These are phyloP conservation scores for Bubalus kerabau DNA, from an alignment of 2,113 vertebrate species.

Conservation along the genomic window DNA sequence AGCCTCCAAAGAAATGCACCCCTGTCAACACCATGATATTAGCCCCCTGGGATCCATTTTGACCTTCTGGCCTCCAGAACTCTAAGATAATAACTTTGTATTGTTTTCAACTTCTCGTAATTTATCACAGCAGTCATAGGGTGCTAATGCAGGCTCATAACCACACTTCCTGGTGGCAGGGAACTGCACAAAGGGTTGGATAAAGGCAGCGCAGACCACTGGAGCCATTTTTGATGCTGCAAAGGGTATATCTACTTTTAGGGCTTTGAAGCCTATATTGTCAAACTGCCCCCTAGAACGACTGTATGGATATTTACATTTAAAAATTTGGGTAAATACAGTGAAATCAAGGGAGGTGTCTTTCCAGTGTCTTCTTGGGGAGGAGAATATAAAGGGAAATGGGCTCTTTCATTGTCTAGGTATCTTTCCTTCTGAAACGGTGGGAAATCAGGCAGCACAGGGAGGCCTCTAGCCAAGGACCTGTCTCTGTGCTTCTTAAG, in stretches of 20 bases:
- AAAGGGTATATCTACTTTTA: neutral
- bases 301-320: neutral
- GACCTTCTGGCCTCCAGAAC: neutral
- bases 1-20: neutral
- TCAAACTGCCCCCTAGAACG: neutral
- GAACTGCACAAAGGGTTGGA: neutral
- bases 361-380: neutral
- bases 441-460: neutral
- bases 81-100: neutral
- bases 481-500: neutral
- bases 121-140: neutral
- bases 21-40: neutral
- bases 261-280: neutral
- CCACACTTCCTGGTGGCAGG: neutral
- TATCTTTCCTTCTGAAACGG: neutral
- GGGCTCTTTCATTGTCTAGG: neutral
- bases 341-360: neutral
- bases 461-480: neutral
- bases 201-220: neutral
- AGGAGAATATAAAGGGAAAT: neutral
- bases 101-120: neutral
- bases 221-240: neutral
- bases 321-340: neutral
- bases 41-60: neutral
- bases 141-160: neutral